Evolutionary conservation across 2,113 vertebrate genomes (phyloP), one percentile per base, ranked within the genome.

Genomic region (Dunckerocampus dactyliophorus): DNA sequence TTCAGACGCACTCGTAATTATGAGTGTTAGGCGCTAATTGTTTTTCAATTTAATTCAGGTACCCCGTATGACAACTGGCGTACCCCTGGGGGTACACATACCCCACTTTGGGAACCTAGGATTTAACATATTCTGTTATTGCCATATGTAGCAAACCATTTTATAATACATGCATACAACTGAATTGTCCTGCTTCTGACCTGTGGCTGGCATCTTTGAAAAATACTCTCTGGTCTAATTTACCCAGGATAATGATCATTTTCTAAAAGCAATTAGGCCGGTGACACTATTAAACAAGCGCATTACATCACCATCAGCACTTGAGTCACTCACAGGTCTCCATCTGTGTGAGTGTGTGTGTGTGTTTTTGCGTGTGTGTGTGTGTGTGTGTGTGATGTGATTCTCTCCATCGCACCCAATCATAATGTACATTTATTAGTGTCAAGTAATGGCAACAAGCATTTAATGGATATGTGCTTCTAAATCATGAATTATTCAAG

Each of bases 401-500:
- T 68, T 77, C 58, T 1, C 8, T 24, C 55, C 59, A 56, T 79
- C 69, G 28, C 20, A 8, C 39, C 55, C 66, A 28, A 51, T 75
- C 71, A 51, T 50, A 57, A 67, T 63, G 72, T 64, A 62, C 65
- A 74, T 82, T 66, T 76, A 80, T 82, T 74, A 65, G 60, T 60
- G 71, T 83, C 74, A 69, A 67, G 69, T 72, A 74, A 71, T 61
- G 45, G 50, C 70, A 77, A 70, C 63, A 60, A 73, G 62, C 51
- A 54, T 71, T 59, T 85, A 78, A 79, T 83, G 72, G 65, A 72
- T 68, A 60, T 76, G 68, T 75, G 66, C 63, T 49, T 65, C 59
- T 54, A 64, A 55, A 65, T 54, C 62, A 74, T 86, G 72, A 75
- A 87, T 82, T 67, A 82, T 82, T 77, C 61, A 82, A 66, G 31